Percentiles rank a stretch among this genome's conserved stretches.
phyloP scores from a whole-genome alignment of 2,113 vertebrate genomes.

The Galemys pyrenaicus region DNA sequence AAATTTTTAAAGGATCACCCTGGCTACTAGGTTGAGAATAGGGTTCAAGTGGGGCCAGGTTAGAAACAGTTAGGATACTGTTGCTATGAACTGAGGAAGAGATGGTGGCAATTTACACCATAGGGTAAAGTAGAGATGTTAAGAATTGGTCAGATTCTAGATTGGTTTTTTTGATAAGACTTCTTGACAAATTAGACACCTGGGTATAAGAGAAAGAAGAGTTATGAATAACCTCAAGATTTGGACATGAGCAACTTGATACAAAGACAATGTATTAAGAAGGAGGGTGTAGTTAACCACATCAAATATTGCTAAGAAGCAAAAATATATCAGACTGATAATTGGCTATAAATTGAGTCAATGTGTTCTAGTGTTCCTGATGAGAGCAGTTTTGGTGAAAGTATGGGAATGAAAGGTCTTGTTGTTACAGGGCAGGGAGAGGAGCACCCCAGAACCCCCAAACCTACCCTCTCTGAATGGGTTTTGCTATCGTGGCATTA shows the following conservation, averaged over 20 bases:
- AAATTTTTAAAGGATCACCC: conserved; percentile 9
- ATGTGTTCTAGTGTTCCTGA: background rate
- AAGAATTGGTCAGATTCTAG: background rate
- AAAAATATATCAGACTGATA: background rate
- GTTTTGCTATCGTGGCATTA: too few species aligned
- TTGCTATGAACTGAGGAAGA: background rate
- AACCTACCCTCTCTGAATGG: too few species aligned
- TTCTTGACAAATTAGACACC: background rate
- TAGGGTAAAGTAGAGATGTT: background rate
- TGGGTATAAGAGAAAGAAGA: background rate
- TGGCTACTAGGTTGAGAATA: background rate
- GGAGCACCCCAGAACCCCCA: too few species aligned
- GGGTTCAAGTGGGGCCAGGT: background rate
- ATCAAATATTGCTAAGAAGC: background rate
- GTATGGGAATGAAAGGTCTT: background rate
- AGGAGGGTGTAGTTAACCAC: background rate
- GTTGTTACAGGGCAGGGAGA: too few species aligned
- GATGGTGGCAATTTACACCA: background rate
- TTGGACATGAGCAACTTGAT: background rate
- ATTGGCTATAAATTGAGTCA: background rate
- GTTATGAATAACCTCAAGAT: background rate
- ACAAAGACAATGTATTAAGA: background rate
- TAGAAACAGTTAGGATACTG: background rate
- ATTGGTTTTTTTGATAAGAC: background rate
- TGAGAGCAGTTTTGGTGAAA: background rate